Conservation (phyloP, 2,797 vertebrate species). For the Triplophysa yarkandensis region DNA sequence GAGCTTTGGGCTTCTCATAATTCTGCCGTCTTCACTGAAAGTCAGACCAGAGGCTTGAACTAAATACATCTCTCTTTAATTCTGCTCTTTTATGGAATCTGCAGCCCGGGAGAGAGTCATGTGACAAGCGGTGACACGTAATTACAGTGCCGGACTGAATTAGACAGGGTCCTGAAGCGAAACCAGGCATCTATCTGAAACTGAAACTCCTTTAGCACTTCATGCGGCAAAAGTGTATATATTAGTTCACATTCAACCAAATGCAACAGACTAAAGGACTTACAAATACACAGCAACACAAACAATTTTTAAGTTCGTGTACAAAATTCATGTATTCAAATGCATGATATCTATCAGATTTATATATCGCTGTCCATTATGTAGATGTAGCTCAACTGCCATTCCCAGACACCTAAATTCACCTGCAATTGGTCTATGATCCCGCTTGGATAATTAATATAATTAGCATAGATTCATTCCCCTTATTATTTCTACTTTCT, state of each 20-base stretch:
- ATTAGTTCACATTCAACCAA: background rate
- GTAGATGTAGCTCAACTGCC: slow-evolving; percentile 5
- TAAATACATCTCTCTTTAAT: slow-evolving; percentile 47
- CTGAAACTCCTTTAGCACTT: background rate
- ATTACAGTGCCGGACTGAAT: slow-evolving; percentile 47
- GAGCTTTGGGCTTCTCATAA: slow-evolving; percentile 48
- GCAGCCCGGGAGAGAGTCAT: slow-evolving; percentile 37
- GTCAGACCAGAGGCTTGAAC: slow-evolving; percentile 40
- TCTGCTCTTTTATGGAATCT: slow-evolving; percentile 28
- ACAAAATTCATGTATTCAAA: background rate
- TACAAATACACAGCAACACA: background rate
- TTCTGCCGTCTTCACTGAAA: slow-evolving; percentile 39
- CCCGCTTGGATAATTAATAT: slow-evolving; percentile 67
- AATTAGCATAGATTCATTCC: slow-evolving; percentile 67
- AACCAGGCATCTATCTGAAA: background rate
- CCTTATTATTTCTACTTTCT: slow-evolving; percentile 59
- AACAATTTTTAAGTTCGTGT: background rate
- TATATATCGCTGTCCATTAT: slow-evolving; percentile 4
- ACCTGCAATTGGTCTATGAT: slow-evolving; percentile 34
- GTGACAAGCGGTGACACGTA: slow-evolving; percentile 52
- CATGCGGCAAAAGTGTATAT: background rate
- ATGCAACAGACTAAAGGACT: background rate
- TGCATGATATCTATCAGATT: too few species aligned
- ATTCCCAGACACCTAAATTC: slow-evolving; percentile 28
- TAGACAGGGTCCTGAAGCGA: slow-evolving; percentile 11